Evolutionary conservation across 2,797 vertebrate species (phyloP).

Genomic region (Limnodromus scolopaceus): DNA sequence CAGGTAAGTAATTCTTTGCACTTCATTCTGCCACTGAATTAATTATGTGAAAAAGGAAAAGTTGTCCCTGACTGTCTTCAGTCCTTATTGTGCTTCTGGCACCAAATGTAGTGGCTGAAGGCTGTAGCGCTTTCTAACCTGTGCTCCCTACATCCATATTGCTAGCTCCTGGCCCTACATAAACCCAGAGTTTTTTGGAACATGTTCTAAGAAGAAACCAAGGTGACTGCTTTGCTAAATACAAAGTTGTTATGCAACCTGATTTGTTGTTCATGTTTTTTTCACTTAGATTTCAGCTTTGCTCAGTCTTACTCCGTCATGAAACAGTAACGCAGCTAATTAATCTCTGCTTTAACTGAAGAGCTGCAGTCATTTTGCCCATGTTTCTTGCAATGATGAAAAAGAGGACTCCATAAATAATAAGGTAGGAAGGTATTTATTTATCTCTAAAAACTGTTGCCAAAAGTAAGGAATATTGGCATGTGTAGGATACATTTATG

Average conservation of each 20-base stretch:
- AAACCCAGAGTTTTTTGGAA: neutral
- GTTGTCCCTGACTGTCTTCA: neutral
- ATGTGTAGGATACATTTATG: neutral
- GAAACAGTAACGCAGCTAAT: neutral
- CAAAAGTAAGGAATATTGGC: neutral
- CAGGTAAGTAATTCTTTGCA: neutral
- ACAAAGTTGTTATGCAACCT: neutral
- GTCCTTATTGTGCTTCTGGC: rapidly evolving
- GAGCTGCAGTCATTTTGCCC: neutral
- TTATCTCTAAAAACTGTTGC: neutral
- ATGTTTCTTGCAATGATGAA: neutral
- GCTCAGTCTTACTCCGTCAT: neutral
- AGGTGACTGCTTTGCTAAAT: neutral
- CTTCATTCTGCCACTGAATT: neutral
- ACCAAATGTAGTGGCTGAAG: neutral
- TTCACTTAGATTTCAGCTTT: neutral
- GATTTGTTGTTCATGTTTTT: neutral
- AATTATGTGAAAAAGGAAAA: neutral
- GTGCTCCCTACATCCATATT: neutral
- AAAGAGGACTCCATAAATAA: neutral
- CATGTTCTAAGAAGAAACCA: neutral
- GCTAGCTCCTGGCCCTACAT: neutral
- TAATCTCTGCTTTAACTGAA: neutral
- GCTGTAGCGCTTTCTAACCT: neutral
- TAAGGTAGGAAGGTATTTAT: neutral